Evolutionary conservation across 1,140 invertebrate genomes (phyloP), one percentile per base, ranked within the genome.

Genomic region (Ceratoteleas bidentatus): DNA sequence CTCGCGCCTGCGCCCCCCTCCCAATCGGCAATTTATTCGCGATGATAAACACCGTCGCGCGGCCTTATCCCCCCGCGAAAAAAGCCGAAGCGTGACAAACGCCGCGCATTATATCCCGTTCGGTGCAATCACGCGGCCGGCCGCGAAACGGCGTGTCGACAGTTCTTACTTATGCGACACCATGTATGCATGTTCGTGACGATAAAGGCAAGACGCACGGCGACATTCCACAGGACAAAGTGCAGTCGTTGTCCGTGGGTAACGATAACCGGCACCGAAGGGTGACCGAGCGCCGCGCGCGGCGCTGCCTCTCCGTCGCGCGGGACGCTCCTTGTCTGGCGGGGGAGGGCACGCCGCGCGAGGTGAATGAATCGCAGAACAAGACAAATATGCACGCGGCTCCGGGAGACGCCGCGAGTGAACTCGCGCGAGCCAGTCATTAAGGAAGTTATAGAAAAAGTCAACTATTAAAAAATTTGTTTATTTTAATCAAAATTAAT

Each of bases 151-250:
- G 50, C 49, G 66, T 66, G 65, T 76, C 73, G 61, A 72, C 79
- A 56, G 66, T 72, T 77, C 60, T n/a, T n/a, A n/a, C n/a, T n/a
- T n/a, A n/a, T n/a, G n/a, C n/a, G n/a, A n/a, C n/a, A n/a, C n/a
- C n/a, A n/a, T n/a, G n/a, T n/a, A n/a, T n/a, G n/a, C n/a, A n/a
- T n/a, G n/a, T n/a, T n/a, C n/a, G n/a, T n/a, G n/a, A n/a, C n/a
- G n/a, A n/a, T 84, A 81, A 84, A 84, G 68, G 72, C 79, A 84
- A 84, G 78, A 79, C 79, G 79, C 78, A 70, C 74, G 56, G 58
- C 76, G 61, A 74, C 76, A 84, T 84, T 80, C 82, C 72, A 77
- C 68, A 72, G 82, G 78, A 84, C 83, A 84, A 84, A 84, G 83
- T 84, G 78, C 83, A 84, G 79, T 81, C 75, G 81, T 78, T 66